Conservation (phyloP, 2,113 vertebrate genomes). For the Strix aluco region DNA sequence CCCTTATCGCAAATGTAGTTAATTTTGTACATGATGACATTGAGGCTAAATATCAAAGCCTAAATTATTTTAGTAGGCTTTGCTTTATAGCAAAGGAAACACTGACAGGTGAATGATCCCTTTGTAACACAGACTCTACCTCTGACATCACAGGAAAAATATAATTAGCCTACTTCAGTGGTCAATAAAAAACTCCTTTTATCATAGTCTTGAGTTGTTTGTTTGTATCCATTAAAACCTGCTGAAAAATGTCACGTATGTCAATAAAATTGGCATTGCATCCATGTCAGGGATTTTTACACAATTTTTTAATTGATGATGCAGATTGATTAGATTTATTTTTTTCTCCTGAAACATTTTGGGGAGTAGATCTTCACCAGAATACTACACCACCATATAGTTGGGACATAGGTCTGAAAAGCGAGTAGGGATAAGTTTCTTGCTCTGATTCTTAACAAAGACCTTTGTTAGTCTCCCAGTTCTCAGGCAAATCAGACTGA, state of each 20-base stretch:
- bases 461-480: not conserved
- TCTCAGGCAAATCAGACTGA: not conserved
- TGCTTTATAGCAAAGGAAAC: not conserved
- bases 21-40: not conserved
- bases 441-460: not conserved
- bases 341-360: not conserved
- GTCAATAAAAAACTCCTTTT: slow-evolving; percentile 31
- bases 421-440: not conserved
- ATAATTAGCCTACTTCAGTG: not conserved
- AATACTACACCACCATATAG: not conserved
- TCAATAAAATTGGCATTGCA: slow-evolving; percentile 10
- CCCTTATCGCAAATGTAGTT: not conserved
- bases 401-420: not conserved
- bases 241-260: not conserved
- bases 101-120: not conserved
- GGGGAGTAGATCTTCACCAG: not conserved
- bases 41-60: not conserved
- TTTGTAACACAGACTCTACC: not conserved
- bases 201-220: not conserved
- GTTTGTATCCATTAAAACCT: not conserved
- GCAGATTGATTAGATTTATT: not conserved
- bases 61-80: not conserved
- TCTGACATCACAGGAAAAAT: not conserved
- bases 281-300: not conserved
- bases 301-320: not conserved